Percentiles rank a stretch among this genome's conserved stretches.
Evolutionary conservation across 2,113 vertebrate species (phyloP).

Genomic region (Microcebus griseorufus): DNA sequence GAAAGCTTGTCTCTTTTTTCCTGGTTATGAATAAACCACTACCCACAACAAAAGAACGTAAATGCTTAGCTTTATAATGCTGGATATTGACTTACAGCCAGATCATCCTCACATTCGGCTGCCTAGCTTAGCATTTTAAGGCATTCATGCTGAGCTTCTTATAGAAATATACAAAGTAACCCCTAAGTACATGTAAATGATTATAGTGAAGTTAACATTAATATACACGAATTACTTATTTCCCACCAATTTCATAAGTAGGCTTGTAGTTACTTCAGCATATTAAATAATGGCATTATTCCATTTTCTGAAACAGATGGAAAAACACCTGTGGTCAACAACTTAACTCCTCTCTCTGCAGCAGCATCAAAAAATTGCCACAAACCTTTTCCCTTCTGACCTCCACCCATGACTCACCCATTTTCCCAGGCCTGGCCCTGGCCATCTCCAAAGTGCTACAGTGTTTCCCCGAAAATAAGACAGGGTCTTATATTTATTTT

Average conservation of each 20-base stretch:
- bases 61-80: neutral
- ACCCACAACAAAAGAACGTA: neutral
- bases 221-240: neutral
- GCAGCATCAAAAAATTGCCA: neutral
- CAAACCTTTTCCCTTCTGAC: neutral
- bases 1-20: neutral
- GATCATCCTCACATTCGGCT: neutral
- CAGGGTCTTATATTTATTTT: too few relatives aligned
- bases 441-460: neutral
- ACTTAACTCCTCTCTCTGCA: neutral
- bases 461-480: too few relatives aligned
- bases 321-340: neutral
- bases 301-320: neutral
- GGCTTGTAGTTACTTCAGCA: neutral
- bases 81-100: neutral
- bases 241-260: neutral
- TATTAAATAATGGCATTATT: neutral
- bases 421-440: neutral
- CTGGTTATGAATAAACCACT: neutral
- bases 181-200: neutral
- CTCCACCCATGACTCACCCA: neutral
- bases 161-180: neutral
- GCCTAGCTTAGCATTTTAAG: neutral
- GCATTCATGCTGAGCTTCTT: neutral
- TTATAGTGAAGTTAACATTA: neutral